These are phyloP conservation scores for Glyphotaelius pellucidus DNA, from an alignment of 2,888 invertebrate genomes.

Conservation along the genomic window DNA sequence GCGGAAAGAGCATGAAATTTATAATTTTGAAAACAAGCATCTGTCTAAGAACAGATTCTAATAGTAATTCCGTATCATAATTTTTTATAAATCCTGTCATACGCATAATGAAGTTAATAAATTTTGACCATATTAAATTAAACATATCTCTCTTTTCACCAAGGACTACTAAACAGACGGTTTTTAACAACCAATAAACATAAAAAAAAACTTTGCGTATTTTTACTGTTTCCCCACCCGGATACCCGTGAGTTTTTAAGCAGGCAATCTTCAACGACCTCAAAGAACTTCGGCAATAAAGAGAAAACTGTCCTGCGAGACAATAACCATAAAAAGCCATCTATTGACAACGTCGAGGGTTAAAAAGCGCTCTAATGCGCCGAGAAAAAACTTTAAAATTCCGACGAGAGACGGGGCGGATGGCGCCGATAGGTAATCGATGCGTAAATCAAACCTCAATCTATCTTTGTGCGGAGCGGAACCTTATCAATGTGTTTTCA, in stretches of 20 bases:
- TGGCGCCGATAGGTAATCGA: slow-evolving; percentile 3
- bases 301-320: neutral
- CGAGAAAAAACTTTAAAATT: neutral
- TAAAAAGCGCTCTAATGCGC: neutral
- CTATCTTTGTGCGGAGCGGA: neutral
- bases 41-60: no score
- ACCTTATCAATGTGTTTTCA: neutral
- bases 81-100: no score
- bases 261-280: neutral
- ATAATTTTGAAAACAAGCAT: no score
- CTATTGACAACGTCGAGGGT: neutral
- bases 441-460: neutral
- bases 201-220: neutral
- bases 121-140: no score
- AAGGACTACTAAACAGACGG: no score
- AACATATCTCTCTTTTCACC: no score
- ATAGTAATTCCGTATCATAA: no score
- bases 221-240: neutral
- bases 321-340: slow-evolving; percentile 14
- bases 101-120: no score
- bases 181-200: no score
- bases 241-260: neutral
- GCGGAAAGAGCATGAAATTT: no score
- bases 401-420: neutral
- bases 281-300: slow-evolving; percentile 3